Evolutionary conservation across 2,113 vertebrate genomes (phyloP).

Genomic region (Thymallus thymallus): DNA sequence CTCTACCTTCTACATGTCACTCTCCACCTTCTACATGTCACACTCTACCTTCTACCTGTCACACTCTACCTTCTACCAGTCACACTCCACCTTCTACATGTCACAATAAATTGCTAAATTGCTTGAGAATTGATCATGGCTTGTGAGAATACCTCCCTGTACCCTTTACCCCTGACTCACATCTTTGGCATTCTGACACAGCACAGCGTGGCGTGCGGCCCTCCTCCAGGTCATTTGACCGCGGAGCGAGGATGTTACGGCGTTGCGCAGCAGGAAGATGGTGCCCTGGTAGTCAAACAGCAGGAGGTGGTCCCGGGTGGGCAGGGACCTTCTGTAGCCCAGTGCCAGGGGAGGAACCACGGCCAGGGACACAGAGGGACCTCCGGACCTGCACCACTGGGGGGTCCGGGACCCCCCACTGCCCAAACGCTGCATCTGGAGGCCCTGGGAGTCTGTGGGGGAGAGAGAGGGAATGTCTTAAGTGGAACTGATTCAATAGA

Average conservation of each 20-base stretch:
- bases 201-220: conserved; percentile 56
- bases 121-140: not conserved
- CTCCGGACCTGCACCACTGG: conserved; percentile 16
- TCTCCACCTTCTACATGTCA: too few relatives aligned
- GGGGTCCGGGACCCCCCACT: not conserved
- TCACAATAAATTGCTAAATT: too few relatives aligned
- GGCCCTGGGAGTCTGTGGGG: conserved; percentile 64
- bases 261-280: conserved; percentile 68
- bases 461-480: not conserved
- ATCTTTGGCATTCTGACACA: conserved; percentile 58
- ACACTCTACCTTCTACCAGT: too few relatives aligned
- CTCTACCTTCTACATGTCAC: too few relatives aligned
- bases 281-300: conserved; percentile 69
- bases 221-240: conserved; percentile 64
- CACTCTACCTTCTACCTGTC: too few relatives aligned
- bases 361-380: conserved; percentile 38
- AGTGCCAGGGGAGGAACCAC: conserved; percentile 60
- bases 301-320: conserved; percentile 68
- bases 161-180: conserved; percentile 30
- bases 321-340: conserved; percentile 69
- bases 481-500: not conserved
- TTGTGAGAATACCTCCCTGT: not conserved
- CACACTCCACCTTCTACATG: too few relatives aligned
- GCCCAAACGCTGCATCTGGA: conserved; percentile 68
- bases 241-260: conserved; percentile 55